A percentile compares a stretch with the other conserved stretches of the same genome.
Conservation (phyloP, 2,113 vertebrate species). For the Hemichromis elongatus region DNA sequence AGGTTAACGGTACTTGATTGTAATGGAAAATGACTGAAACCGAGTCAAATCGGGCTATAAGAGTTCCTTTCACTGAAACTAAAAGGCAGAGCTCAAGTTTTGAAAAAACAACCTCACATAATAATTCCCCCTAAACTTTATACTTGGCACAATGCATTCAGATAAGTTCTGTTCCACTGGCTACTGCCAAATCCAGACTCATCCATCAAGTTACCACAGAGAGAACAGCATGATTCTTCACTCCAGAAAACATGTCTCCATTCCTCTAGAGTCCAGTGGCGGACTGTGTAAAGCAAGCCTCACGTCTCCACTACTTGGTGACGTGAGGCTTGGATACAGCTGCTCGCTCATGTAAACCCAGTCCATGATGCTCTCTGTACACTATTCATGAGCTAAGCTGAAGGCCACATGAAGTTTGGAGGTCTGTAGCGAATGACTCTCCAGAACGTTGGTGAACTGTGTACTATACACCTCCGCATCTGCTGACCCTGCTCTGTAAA, state of each 20-base stretch:
- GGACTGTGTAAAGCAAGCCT: too few relatives aligned
- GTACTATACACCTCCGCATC: not conserved
- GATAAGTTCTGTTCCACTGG: not conserved
- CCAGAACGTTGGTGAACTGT: not conserved
- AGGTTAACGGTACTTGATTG: not conserved
- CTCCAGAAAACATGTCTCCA: not conserved
- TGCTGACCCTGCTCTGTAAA: not conserved
- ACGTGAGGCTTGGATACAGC: not conserved
- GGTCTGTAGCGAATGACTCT: not conserved
- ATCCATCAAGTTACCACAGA: not conserved
- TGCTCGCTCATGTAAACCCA: not conserved
- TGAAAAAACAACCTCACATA: not conserved
- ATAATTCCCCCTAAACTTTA: not conserved
- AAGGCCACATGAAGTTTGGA: not conserved
- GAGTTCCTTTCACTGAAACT: not conserved
- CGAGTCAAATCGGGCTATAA: not conserved
- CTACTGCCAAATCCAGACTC: not conserved
- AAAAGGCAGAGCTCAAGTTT: fast-evolving
- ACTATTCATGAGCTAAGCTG: fast-evolving
- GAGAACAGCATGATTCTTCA: not conserved
- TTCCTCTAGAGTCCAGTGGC: not conserved
- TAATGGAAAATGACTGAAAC: fast-evolving
- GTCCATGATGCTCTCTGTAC: not conserved
- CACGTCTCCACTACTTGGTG: too few relatives aligned
- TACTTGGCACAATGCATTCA: not conserved